Percentiles rank a stretch among this genome's conserved stretches.
Evolutionary conservation across 2,797 vertebrate genomes (phyloP).

Genomic region (Darevskia nairensis): DNA sequence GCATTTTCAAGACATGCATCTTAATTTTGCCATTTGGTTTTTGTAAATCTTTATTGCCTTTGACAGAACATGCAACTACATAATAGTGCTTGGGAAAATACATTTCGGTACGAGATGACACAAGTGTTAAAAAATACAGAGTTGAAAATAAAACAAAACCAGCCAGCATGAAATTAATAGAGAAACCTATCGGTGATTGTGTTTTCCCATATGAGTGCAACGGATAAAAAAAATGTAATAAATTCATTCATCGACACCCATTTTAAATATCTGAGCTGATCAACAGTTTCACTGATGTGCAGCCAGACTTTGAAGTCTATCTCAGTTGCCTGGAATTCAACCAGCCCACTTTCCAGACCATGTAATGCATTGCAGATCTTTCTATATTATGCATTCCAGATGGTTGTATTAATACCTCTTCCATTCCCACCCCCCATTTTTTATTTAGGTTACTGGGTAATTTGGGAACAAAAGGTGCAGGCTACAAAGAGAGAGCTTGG

Average conservation of each 20-base stretch:
- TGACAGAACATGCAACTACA: neutral
- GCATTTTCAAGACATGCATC: constrained; percentile 8
- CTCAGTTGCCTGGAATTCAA: constrained; percentile 85
- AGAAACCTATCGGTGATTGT: constrained; percentile 69
- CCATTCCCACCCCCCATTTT: constrained; percentile 57
- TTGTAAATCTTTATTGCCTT: neutral
- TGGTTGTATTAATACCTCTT: constrained; percentile 77
- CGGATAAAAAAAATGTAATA: constrained; percentile 80
- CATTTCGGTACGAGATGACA: constrained; percentile 26
- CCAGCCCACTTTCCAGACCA: constrained; percentile 84
- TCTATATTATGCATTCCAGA: constrained; percentile 82
- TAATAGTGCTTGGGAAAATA: constrained; percentile 47
- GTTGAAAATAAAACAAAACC: constrained; percentile 56
- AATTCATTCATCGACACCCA: constrained; percentile 84
- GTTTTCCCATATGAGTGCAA: constrained; percentile 74
- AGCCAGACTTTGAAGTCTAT: constrained; percentile 89
- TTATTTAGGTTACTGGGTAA: constrained; percentile 75
- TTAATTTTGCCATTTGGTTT: constrained; percentile 5
- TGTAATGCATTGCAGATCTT: constrained; percentile 86
- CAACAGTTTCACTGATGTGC: constrained; percentile 82
- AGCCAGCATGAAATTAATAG: constrained; percentile 65
- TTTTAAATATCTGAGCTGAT: constrained; percentile 84
- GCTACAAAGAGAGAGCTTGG: constrained; percentile 70
- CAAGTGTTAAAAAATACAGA: constrained; percentile 49
- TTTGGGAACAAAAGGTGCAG: constrained; percentile 72